Base-by-base conservation (phyloP, 2,113 vertebrate species). In the Callospermophilus lateralis region DNA sequence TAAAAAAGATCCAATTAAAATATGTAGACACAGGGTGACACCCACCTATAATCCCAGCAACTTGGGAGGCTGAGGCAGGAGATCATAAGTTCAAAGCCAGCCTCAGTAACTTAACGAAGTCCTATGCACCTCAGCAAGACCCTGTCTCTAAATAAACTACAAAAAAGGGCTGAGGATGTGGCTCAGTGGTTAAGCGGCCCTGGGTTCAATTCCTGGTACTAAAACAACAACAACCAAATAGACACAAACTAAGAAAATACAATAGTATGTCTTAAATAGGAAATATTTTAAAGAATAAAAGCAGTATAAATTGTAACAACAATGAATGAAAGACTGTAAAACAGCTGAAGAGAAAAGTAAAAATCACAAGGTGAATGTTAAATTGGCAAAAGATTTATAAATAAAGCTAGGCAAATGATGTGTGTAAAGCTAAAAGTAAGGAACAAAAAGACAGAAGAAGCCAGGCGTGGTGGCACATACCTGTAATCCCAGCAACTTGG, bases 1-100 rank as follows among this genome's bases (percentile, higher is more conserved):
- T 85, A 74, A 85, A 89, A 77, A 20, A 79, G 78, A 53, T 8
- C 7, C 37, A 92, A 94, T 73, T 67, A 51, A 95, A 83, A 88
- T 89, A 68, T 19, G 37, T 51, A 95, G 67, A 20, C 26, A 68
- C 2, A 63, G 20, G 55, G 55, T 58, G 55, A 5, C 7, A 7
- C 20, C 20, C 55, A 22, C 20, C 20, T 58, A 7, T 58, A 22
- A 58, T 58, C 19, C 55, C 55, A 58, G 55, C 20, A 22, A 20
- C 20, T 58, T 58, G 6, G 55, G 20, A 22, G 55, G 55, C 20
- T 58, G 20, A 58, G 55, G 55, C 20, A 58, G 55, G 55, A 58
- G 55, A 58, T 58, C 55, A 58, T 58, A 58, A 58, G 7, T 58
- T 24, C 55, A 58, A 58, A 20, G 20, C 55, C 20, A 58, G 55